phyloP scores from a whole-genome alignment of 2,797 vertebrate genomes.

The Carduelis carduelis region DNA sequence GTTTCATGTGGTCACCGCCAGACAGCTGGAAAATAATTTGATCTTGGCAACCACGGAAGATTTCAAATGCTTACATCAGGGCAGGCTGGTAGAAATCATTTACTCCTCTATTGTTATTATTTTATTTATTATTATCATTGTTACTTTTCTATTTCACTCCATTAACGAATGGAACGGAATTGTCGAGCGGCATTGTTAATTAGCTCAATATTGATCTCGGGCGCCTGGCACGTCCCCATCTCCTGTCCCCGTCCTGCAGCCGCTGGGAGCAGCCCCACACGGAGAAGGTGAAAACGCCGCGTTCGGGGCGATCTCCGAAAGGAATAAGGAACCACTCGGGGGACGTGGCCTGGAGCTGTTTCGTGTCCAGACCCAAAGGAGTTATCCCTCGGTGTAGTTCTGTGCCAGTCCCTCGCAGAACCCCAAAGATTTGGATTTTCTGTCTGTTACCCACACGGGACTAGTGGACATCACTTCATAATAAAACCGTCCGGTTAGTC shows the following conservation, averaged over 20 bases:
- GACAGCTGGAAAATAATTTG: conserved; percentile 89
- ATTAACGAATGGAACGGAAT: not conserved
- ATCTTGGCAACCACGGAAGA: conserved; percentile 82
- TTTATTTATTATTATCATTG: not conserved
- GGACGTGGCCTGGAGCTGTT: not conserved
- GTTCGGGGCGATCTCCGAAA: not conserved
- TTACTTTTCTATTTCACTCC: not conserved
- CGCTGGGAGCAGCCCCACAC: not conserved
- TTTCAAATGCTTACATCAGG: conserved; percentile 60
- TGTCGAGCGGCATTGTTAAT: not conserved
- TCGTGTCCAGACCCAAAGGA: not conserved
- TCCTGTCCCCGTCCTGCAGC: not conserved
- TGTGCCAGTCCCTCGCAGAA: not conserved
- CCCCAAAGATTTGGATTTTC: not conserved
- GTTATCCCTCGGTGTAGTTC: not conserved
- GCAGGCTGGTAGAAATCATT: conserved; percentile 66
- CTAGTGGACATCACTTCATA: not conserved
- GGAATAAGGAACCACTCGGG: rapidly evolving
- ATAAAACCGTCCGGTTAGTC: not conserved
- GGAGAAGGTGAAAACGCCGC: not conserved
- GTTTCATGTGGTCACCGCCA: conserved; percentile 86
- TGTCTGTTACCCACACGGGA: not conserved
- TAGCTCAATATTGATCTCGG: not conserved
- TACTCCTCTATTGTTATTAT: not conserved
- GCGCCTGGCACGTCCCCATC: not conserved